Conservation (phyloP, 2,113 vertebrate genomes). For the Xiphorhynchus elegans region DNA sequence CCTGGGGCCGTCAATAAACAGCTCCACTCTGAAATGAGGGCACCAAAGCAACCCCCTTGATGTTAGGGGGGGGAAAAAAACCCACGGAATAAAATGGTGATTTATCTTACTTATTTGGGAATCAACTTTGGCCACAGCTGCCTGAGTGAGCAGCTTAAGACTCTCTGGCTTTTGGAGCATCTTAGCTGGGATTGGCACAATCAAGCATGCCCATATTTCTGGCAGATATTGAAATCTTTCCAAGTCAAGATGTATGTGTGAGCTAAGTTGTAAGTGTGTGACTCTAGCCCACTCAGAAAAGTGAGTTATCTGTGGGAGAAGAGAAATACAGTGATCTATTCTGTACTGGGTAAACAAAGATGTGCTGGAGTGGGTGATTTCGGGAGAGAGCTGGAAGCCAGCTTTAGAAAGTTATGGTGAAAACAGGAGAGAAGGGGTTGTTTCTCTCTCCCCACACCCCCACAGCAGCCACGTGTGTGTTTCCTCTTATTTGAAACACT, state of each 20-base stretch:
- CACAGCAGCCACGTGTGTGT: not conserved
- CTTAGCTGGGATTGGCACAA: not conserved
- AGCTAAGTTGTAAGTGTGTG: conserved; percentile 44
- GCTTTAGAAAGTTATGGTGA: conserved; percentile 1
- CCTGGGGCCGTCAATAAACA: not conserved
- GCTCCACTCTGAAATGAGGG: not conserved
- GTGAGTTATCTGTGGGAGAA: conserved; percentile 55
- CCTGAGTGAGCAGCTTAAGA: not conserved
- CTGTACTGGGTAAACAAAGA: conserved; percentile 51
- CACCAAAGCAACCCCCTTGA: not conserved
- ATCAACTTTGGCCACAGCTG: conserved; percentile 17
- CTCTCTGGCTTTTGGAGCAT: not conserved
- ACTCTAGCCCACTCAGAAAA: conserved; percentile 54
- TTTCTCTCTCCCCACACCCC: not conserved
- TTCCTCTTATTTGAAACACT: not conserved
- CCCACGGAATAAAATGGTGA: not conserved
- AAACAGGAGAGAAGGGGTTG: not conserved
- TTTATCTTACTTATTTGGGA: not conserved
- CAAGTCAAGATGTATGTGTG: conserved; percentile 41
- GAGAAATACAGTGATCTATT: conserved; percentile 50
- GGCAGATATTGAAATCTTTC: conserved; percentile 28
- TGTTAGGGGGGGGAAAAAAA: not conserved
- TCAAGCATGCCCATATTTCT: not conserved
- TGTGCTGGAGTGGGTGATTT: conserved; percentile 45
- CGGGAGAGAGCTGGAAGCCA: conserved; percentile 30